Percentiles rank a stretch among this genome's conserved stretches.
These are phyloP conservation scores for Rhinophrynus dorsalis DNA, from an alignment of 2,797 vertebrate species.

Conservation along the genomic window DNA sequence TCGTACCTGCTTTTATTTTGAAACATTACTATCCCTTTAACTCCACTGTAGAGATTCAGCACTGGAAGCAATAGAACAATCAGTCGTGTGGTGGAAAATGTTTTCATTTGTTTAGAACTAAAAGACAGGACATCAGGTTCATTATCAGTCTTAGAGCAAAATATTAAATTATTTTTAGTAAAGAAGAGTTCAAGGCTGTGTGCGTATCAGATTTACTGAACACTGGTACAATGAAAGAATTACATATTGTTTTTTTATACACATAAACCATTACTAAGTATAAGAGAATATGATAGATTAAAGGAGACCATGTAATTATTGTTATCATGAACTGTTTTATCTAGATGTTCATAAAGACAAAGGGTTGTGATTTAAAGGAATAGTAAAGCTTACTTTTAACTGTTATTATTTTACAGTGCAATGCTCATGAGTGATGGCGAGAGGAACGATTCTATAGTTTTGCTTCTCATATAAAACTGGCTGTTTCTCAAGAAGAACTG, in stretches of 20 bases:
- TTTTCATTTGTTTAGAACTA: no score
- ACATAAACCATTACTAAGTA: background rate
- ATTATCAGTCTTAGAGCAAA: background rate
- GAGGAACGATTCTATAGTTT: no score
- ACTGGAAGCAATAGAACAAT: no score
- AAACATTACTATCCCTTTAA: no score
- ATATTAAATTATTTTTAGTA: background rate
- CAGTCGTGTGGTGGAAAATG: no score
- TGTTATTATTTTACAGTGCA: background rate
- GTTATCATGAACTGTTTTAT: background rate
- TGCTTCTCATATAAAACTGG: no score
- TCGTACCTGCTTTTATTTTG: no score
- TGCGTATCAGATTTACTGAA: background rate
- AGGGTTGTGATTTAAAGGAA: no score
- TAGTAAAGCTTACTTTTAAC: background rate
- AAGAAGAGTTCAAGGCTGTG: background rate
- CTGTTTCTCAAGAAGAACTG: no score
- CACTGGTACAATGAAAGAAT: background rate
- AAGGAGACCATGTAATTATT: background rate
- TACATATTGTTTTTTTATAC: background rate
- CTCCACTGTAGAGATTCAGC: no score
- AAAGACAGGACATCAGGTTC: background rate
- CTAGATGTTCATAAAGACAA: background rate
- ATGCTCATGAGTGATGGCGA: no score
- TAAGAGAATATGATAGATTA: background rate